phyloP scores from a whole-genome alignment of 2,797 vertebrate genomes.

The Rhadinocentrus ornatus region DNA sequence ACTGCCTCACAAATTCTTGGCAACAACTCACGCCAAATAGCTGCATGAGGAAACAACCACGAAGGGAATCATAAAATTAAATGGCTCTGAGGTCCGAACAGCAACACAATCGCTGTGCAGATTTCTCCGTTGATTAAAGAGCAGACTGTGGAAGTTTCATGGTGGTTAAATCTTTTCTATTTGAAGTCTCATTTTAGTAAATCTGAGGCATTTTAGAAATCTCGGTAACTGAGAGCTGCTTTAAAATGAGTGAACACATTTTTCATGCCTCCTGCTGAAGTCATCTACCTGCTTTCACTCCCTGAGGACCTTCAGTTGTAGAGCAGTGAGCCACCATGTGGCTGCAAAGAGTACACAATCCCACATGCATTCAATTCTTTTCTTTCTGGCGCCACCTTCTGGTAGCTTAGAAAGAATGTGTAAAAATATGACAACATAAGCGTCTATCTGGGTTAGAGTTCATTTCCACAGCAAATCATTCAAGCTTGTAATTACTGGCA shows the following conservation, averaged over 20 bases:
- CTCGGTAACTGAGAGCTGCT: slow-evolving; percentile 5
- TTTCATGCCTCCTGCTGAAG: slow-evolving; percentile 31
- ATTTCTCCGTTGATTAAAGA: slow-evolving; percentile 65
- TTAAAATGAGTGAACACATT: slow-evolving; percentile 17
- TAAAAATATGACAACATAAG: neutral
- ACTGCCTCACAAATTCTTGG: slow-evolving; percentile 68
- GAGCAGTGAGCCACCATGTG: slow-evolving; percentile 61
- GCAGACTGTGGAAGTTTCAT: slow-evolving; percentile 26
- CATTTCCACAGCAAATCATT: neutral
- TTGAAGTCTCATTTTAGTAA: slow-evolving; percentile 32
- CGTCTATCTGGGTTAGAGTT: neutral
- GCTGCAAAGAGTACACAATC: slow-evolving; percentile 29
- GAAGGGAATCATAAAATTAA: slow-evolving; percentile 73
- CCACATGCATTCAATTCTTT: slow-evolving; percentile 48
- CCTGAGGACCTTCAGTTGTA: slow-evolving; percentile 10
- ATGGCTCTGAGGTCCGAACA: slow-evolving; percentile 60
- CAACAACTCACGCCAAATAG: slow-evolving; percentile 70
- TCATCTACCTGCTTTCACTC: slow-evolving; percentile 59
- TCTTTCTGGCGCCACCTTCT: slow-evolving; percentile 81
- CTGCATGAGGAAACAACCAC: slow-evolving; percentile 71
- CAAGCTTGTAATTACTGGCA: neutral
- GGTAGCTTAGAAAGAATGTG: slow-evolving; percentile 25
- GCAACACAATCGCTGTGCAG: slow-evolving; percentile 69
- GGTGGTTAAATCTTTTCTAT: slow-evolving; percentile 36
- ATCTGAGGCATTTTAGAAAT: slow-evolving; percentile 35